Evolutionary conservation across 1,140 invertebrate genomes (phyloP).

Genomic region (Oncopodura yosiiana): DNA sequence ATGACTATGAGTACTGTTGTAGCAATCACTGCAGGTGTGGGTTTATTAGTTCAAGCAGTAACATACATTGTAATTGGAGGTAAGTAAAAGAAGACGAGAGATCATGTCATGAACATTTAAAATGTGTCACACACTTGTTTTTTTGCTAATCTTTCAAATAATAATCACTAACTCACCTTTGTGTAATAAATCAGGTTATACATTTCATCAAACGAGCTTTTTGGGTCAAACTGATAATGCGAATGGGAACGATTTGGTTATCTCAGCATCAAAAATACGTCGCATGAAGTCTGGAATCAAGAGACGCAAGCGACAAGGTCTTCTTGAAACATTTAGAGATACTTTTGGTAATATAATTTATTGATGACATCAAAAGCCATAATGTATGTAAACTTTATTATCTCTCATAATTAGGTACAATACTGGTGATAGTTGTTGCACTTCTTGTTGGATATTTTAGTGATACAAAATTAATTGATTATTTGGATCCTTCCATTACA

Average conservation of each 20-base stretch:
- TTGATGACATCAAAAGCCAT: slow-evolving; percentile 1
- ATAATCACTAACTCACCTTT: too few relatives aligned
- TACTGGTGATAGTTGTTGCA: slow-evolving; percentile 58
- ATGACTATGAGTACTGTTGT: slow-evolving; percentile 53
- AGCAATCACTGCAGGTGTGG: slow-evolving; percentile 52
- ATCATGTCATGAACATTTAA: too few relatives aligned
- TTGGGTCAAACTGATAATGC: slow-evolving; percentile 41
- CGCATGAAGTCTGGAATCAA: slow-evolving; percentile 39
- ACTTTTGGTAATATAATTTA: slow-evolving; percentile 36
- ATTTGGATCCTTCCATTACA: slow-evolving; percentile 59
- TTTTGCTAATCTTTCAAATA: too few relatives aligned
- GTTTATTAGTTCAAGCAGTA: slow-evolving; percentile 57
- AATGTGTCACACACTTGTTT: too few relatives aligned
- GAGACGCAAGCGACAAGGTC: slow-evolving; percentile 37
- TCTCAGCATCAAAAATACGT: slow-evolving; percentile 30
- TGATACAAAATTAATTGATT: slow-evolving; percentile 51
- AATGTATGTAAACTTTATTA: slow-evolving; percentile 15
- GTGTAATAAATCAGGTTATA: slow-evolving; percentile 46
- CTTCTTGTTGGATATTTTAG: slow-evolving; percentile 49
- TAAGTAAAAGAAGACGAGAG: slow-evolving; percentile 26
- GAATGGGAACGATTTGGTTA: slow-evolving; percentile 35
- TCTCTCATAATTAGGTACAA: slow-evolving; percentile 43
- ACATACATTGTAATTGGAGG: slow-evolving; percentile 66
- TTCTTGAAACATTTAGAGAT: slow-evolving; percentile 48
- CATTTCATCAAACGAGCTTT: slow-evolving; percentile 63